phyloP scores from a whole-genome alignment of 2,797 vertebrate genomes.

The Toxotes lorentzi region DNA sequence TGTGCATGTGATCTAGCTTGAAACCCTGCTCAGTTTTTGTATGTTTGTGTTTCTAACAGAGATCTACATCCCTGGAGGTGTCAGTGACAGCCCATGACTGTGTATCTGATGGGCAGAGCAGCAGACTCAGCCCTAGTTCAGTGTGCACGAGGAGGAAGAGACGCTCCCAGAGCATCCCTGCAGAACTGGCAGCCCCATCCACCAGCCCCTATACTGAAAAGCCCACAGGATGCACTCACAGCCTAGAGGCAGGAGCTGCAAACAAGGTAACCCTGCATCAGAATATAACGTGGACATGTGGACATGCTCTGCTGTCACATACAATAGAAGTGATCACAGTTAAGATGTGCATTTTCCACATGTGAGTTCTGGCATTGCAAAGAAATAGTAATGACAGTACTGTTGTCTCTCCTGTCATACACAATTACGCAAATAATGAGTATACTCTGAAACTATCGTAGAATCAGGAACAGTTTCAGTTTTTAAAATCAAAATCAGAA shows the following conservation, averaged over 20 bases:
- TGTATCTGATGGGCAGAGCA: constrained; percentile 68
- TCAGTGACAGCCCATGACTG: constrained; percentile 65
- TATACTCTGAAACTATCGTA: neutral
- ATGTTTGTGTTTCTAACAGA: constrained; percentile 80
- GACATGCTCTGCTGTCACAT: constrained; percentile 8
- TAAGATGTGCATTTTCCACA: constrained; percentile 11
- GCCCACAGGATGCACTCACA: constrained; percentile 68
- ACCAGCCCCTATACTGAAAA: constrained; percentile 71
- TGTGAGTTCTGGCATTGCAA: constrained; percentile 16
- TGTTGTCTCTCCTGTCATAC: neutral
- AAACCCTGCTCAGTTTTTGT: constrained; percentile 48
- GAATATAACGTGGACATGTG: constrained; percentile 17
- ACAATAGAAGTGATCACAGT: constrained; percentile 25
- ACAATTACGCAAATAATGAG: neutral
- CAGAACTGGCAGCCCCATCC: constrained; percentile 77
- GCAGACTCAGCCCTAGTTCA: constrained; percentile 69
- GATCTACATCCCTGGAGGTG: constrained; percentile 82
- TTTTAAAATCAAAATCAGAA: too few species aligned
- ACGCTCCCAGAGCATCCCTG: constrained; percentile 79
- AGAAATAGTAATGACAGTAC: neutral
- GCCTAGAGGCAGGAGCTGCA: constrained; percentile 72
- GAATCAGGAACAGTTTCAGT: neutral
- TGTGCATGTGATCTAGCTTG: constrained; percentile 58
- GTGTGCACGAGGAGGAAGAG: constrained; percentile 65
- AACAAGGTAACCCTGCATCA: constrained; percentile 82